Evolutionary conservation across 2,113 vertebrate genomes (phyloP).

Genomic region (Pungitius pungitius): DNA sequence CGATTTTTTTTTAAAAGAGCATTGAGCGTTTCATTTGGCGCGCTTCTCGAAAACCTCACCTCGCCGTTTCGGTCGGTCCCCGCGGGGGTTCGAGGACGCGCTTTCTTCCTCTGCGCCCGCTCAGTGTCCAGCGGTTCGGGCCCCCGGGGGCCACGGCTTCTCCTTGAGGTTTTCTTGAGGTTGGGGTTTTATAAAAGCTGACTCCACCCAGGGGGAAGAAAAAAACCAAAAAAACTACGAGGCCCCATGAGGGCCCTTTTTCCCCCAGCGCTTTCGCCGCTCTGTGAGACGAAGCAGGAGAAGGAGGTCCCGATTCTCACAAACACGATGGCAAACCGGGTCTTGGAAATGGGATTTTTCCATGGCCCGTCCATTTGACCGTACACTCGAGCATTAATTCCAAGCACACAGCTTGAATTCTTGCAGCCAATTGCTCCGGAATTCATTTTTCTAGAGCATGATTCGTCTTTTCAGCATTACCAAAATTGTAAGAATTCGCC

Average conservation of each 20-base stretch:
- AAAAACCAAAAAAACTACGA: conserved; percentile 47
- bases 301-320: conserved; percentile 26
- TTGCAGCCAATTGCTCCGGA: conserved; percentile 36
- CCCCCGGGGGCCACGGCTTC: conserved; percentile 71
- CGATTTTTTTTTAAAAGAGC: too few species aligned
- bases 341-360: conserved; percentile 37
- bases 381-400: conserved; percentile 10
- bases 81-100: too few species aligned
- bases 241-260: conserved; percentile 55
- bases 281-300: conserved; percentile 25
- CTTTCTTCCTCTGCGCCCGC: too few species aligned
- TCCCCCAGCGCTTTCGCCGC: conserved; percentile 50
- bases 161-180: conserved; percentile 76
- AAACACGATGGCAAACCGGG: conserved; percentile 12
- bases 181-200: conserved; percentile 72
- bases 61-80: too few species aligned
- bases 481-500: conserved; percentile 40
- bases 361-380: conserved; percentile 17
- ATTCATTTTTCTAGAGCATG: conserved; percentile 28
- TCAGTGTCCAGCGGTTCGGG: conserved; percentile 74
- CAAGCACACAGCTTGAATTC: conserved; percentile 11
- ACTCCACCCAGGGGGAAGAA: conserved; percentile 72
- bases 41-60: too few species aligned
- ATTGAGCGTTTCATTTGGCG: conserved; percentile 30
- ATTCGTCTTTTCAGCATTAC: conserved; percentile 24